Evolutionary conservation across 2,113 vertebrate species (phyloP).

Genomic region (Clarias batrachus): DNA sequence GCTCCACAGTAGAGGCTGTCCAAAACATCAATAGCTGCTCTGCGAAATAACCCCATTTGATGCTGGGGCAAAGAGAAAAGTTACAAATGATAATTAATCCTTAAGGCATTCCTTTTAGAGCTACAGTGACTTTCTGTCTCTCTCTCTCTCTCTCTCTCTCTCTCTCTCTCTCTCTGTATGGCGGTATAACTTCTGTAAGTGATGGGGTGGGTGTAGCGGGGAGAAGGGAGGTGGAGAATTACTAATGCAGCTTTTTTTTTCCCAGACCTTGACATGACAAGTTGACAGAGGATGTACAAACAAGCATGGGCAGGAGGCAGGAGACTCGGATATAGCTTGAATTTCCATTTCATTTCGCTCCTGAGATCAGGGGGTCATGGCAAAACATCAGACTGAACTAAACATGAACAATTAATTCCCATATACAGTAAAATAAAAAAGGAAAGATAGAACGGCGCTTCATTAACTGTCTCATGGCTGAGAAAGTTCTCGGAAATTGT

Average conservation of each 20-base stretch:
- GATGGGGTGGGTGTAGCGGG: neutral
- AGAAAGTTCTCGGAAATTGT: neutral
- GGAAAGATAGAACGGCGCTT: neutral
- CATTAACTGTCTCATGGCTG: neutral
- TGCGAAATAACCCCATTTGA: slow-evolving; percentile 57
- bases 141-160: slow-evolving; percentile 34
- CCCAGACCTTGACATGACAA: slow-evolving; percentile 49
- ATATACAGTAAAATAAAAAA: neutral
- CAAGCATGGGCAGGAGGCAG: slow-evolving; percentile 33
- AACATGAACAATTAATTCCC: slow-evolving; percentile 19
- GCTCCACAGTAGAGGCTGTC: slow-evolving; percentile 51
- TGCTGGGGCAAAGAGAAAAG: slow-evolving; percentile 47
- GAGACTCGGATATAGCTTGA: slow-evolving; percentile 27
- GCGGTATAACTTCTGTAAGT: slow-evolving; percentile 25
- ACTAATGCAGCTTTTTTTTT: slow-evolving; percentile 50
- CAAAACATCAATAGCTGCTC: slow-evolving; percentile 55
- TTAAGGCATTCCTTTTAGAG: slow-evolving; percentile 50
- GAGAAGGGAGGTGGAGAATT: slow-evolving; percentile 10
- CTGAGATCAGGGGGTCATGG: slow-evolving; percentile 34
- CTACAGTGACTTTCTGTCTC: slow-evolving; percentile 38
- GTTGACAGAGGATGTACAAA: slow-evolving; percentile 52
- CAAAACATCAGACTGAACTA: slow-evolving; percentile 14
- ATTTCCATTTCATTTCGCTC: slow-evolving; percentile 40
- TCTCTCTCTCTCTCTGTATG: slow-evolving; percentile 33
- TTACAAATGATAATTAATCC: slow-evolving; percentile 57